Base-by-base conservation (phyloP, 2,888 invertebrate species). In the Tenthredo livida region DNA sequence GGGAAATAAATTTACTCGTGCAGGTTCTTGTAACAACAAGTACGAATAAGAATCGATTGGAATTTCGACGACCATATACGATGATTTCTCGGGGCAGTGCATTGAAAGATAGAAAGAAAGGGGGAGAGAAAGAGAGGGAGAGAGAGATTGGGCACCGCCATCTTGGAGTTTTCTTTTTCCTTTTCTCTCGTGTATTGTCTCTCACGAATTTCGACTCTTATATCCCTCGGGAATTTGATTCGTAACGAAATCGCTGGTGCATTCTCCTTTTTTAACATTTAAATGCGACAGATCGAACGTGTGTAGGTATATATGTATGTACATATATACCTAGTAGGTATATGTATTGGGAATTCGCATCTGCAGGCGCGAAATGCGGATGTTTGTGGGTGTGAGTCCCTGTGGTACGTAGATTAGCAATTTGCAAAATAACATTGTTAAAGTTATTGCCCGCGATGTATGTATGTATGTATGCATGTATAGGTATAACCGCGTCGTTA, bases 31-130 rank as follows among this genome's bases (percentile, higher is more conserved):
- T 40, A 61, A 80, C 58, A 40, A 80, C 58, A 77, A 54, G 40
- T 73, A 17, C 29, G n/a, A n/a, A n/a, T n/a, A n/a, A n/a, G 33
- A 77, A 77, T 77, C 77, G 77, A 77, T 77, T 54, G 77, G 7
- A 40, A 77, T 77, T 54, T 77, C 50, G 77, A 33, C 73, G 43
- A 40, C 72, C 29, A 2, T 2, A 4, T 37, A 37, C 37, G 37
- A 37, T 7, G 50, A 25, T 12, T 29, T 47, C 25, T 21, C 75
- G 75, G 50, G 50, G 0, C 25, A 17, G 21, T 21, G 9, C n/a
- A n/a, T 43, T 43, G n/a, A n/a, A 2, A 33, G 5, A 70, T 17
- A 33, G n/a, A 70, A 9, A 37, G 33, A 3, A 17, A 33, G 37
- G 33, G 4, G 4, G 33, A 33, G 4, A 33, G 33, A 33, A 2